Base-by-base conservation (phyloP, 1,140 invertebrate species). In the Drosophila yakuba region DNA sequence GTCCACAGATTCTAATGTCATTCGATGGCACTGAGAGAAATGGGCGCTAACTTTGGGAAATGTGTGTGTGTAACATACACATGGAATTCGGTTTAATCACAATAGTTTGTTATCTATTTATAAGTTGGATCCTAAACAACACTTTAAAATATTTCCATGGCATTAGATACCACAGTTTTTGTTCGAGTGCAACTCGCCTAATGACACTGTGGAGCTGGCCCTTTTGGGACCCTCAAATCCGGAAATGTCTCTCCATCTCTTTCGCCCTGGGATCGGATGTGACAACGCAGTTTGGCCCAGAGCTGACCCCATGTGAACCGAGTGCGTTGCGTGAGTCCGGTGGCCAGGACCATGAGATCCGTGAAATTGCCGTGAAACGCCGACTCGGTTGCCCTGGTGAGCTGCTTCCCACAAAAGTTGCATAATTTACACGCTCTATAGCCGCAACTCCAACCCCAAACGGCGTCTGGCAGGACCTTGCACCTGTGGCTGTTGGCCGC, bases 341-440 rank as follows among this genome's bases (percentile, higher is more conserved):
- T 61, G 39, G 41, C 35, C 55, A 75, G 72, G 48, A 75, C 57
- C 60, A 54, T 52, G 48, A 41, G 55, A 58, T 43, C 58, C 79
- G 78, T 86, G 64, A 76, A 79, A 88, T 88, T 69, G 80, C 60
- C 83, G 76, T 88, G 80, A 86, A 82, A 86, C 77, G 68, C 15
- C 35, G 17, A 44, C 56, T 55, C n/a, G 45, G 78, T 86, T 88
- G 61, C 83, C 82, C 43, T 58, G 79, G 79, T 55, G 57, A 59
- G 36, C 71, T 86, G 79, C 74, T 71, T 75, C 71, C 80, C 79
- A 81, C 74, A 77, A 51, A 61, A 60, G 52, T 61, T 63, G 84
- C 75, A 86, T 88, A 86, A 83, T 67, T 86, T 88, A 80, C 83
- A 88, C 83, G 83, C 84, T 74, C 58, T 59, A 69, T 66, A 64